Evolutionary conservation across 2,888 invertebrate species (phyloP), one percentile per base, ranked within the genome.

Genomic region (Diploptera punctata): DNA sequence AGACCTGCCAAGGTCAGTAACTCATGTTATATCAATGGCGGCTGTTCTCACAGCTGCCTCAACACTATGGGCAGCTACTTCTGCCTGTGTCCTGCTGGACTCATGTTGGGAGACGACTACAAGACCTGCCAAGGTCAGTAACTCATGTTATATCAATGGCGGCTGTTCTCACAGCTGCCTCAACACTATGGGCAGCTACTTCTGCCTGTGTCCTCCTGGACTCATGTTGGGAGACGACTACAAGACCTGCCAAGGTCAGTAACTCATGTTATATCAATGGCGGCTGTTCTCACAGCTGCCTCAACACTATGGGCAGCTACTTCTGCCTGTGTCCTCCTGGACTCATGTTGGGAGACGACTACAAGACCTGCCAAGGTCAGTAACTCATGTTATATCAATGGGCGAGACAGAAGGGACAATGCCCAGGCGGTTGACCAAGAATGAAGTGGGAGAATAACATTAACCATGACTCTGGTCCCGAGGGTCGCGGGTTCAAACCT

Each of bases 21-120:
- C n/a, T n/a, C n/a, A n/a, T n/a, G n/a, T n/a, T n/a, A 81, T 24
- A 82, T 83, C 70, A 86, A 86, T 74, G 85, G 84, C 0, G 88
- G 87, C 43, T 90, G 90, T 79, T 85, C 86, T 18, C 89, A 89
- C 74, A 81, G 82, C 62, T 90, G 90, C 79, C 82, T 86, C 76
- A 89, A 89, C 79, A 86, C 88, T 0, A 83, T 84, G 31, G 88
- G 88, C 19, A 84, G 83, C 72, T 87, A 82, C 49, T 82, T 83
- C 73, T 93, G 93, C 79, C 81, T 81, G n/a, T 92, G 92, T 77
- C 86, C 86, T 16, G 78, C 81, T 1, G 90, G 90, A 0, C 89
- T 83, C 77, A 77, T 79, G 7, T 80, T 87, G 5, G 83, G 82
- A 4, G 79, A 80, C 18, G 84, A 85, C 62, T 83, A 83, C 19